Percentiles rank a stretch among this genome's conserved stretches.
Conservation (phyloP, 2,888 invertebrate species). For the Archips xylosteana region DNA sequence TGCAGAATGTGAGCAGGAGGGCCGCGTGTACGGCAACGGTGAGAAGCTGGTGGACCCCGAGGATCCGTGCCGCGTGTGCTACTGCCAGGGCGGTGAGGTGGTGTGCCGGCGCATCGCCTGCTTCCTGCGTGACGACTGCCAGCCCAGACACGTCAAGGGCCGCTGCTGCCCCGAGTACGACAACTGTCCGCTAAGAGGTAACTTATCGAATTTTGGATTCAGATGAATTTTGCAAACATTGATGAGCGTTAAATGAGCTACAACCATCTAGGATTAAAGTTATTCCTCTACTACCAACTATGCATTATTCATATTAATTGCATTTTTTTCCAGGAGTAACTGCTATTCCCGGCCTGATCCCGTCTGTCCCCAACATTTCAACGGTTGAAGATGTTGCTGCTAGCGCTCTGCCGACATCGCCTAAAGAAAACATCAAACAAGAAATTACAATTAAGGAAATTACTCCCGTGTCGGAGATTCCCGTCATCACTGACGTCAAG, state of each 20-base stretch:
- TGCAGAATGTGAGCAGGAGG: conserved; percentile 91
- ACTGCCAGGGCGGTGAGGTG: conserved; percentile 92
- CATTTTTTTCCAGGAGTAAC: conserved; percentile 70
- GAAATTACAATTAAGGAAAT: conserved; percentile 87
- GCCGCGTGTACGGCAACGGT: conserved; percentile 90
- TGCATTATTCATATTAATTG: not conserved
- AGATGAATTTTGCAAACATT: not conserved
- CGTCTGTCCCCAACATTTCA: conserved; percentile 55
- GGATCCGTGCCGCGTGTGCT: conserved; percentile 92
- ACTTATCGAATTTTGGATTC: not conserved
- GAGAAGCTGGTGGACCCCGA: conserved; percentile 90
- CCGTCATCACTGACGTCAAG: conserved; percentile 75
- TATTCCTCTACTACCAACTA: not conserved
- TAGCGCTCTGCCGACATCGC: conserved; percentile 52
- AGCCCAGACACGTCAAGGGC: conserved; percentile 89
- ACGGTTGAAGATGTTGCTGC: conserved; percentile 53
- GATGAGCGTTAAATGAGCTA: no score
- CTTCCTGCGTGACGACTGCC: conserved; percentile 91
- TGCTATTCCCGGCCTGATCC: conserved; percentile 62
- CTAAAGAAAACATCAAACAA: conserved; percentile 65
- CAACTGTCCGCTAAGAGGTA: conserved; percentile 90
- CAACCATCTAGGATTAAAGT: not conserved
- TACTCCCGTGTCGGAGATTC: conserved; percentile 83
- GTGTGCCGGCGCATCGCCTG: conserved; percentile 92
- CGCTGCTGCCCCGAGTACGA: conserved; percentile 93